phyloP scores from a whole-genome alignment of 2,888 invertebrate species.

The Tridacna crocea region DNA sequence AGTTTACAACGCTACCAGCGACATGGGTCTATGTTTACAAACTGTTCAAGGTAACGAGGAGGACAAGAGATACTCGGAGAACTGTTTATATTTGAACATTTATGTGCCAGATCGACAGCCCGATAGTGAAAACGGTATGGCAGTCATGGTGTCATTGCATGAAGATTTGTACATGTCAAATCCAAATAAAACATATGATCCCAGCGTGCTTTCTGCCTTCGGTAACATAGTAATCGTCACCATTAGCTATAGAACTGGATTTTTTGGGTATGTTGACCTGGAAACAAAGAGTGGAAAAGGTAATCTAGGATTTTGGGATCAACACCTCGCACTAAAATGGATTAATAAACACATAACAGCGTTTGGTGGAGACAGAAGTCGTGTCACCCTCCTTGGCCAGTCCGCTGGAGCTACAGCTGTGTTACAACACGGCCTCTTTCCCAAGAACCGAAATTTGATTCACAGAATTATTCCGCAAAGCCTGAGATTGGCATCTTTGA shows the following conservation, averaged over 20 bases:
- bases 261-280: slow-evolving; percentile 96
- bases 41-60: no score
- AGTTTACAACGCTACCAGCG: slow-evolving; percentile 3
- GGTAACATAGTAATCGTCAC: slow-evolving; percentile 91
- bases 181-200: slow-evolving; percentile 87
- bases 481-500: slow-evolving; percentile 29
- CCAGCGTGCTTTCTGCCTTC: slow-evolving; percentile 23
- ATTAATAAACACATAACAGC: slow-evolving; percentile 92
- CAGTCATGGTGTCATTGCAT: slow-evolving; percentile 96
- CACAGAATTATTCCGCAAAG: slow-evolving; percentile 74
- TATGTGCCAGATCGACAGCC: slow-evolving; percentile 89
- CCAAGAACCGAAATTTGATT: slow-evolving; percentile 61
- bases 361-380: slow-evolving; percentile 73
- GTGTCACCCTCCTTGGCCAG: slow-evolving; percentile 74
- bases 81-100: slow-evolving; percentile 96
- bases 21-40: slow-evolving; percentile 21
- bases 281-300: slow-evolving; percentile 91
- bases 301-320: slow-evolving; percentile 97
- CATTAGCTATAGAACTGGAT: slow-evolving; percentile 95
- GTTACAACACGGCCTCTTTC: slow-evolving; percentile 69
- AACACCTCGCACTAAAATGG: slow-evolving; percentile 96
- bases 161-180: slow-evolving; percentile 97
- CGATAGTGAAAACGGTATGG: slow-evolving; percentile 83
- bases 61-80: slow-evolving; percentile 88
- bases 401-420: slow-evolving; percentile 72